Conservation (phyloP, 2,888 invertebrate genomes). For the Cheilosia vernalis region DNA sequence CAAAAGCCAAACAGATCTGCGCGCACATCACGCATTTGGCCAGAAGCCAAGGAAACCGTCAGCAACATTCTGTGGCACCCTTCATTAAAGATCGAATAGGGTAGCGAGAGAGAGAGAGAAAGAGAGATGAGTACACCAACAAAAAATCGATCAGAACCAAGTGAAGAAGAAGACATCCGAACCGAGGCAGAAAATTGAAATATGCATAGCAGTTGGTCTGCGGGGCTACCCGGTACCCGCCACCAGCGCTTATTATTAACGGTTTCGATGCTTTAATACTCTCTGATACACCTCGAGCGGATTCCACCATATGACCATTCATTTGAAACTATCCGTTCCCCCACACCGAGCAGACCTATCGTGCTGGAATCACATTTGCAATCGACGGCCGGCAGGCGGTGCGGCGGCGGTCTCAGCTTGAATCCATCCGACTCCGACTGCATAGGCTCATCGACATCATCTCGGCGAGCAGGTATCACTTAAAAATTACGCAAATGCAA, state of each 20-base stretch:
- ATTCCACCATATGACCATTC: slow-evolving; percentile 58
- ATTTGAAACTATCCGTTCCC: slow-evolving; percentile 47
- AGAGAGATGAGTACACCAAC: background rate
- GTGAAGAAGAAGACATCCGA: slow-evolving; percentile 50
- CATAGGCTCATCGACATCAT: slow-evolving; percentile 34
- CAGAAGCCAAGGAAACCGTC: slow-evolving; percentile 35
- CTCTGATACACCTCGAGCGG: slow-evolving; percentile 54
- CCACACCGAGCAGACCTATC: slow-evolving; percentile 25
- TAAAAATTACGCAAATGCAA: slow-evolving; percentile 71
- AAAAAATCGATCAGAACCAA: slow-evolving; percentile 47
- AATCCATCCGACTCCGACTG: background rate
- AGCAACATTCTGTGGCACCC: slow-evolving; percentile 22
- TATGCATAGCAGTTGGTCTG: slow-evolving; percentile 49
- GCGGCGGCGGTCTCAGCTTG: slow-evolving; percentile 34
- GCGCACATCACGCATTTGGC: slow-evolving; percentile 57
- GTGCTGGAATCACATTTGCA: slow-evolving; percentile 63
- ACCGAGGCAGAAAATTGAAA: slow-evolving; percentile 62
- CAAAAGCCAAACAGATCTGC: slow-evolving; percentile 8
- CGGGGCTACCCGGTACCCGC: slow-evolving; percentile 22
- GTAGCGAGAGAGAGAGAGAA: background rate
- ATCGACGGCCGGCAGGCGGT: slow-evolving; percentile 1
- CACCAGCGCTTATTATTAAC: slow-evolving; percentile 53
- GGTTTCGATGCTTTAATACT: slow-evolving; percentile 65
- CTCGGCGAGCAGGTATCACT: slow-evolving; percentile 50
- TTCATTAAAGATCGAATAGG: slow-evolving; percentile 43